Conservation (phyloP, 2,113 vertebrate species). For the Rhabdornis inornatus region DNA sequence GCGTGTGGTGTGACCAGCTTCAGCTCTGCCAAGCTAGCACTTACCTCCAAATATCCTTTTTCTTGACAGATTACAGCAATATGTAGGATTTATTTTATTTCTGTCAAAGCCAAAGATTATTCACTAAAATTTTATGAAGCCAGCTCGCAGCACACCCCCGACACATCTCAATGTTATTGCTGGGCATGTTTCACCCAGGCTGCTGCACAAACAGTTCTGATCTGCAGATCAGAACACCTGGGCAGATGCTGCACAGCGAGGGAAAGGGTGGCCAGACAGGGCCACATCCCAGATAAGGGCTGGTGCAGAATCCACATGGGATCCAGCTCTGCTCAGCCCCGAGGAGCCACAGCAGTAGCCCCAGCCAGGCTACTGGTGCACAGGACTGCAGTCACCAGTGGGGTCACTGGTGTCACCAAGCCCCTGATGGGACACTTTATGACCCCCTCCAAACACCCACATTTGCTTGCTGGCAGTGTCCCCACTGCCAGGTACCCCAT, state of each 20-base stretch:
- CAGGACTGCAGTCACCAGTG: background rate
- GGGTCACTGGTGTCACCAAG: background rate
- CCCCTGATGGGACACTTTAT: background rate
- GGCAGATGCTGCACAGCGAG: background rate
- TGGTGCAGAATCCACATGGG: background rate
- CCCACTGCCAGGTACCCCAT: rapidly evolving
- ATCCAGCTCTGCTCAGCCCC: background rate
- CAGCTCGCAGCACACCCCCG: rapidly evolving
- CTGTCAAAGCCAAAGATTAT: constrained; percentile 20
- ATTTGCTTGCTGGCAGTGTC: background rate
- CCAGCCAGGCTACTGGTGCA: background rate
- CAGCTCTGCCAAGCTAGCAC: background rate
- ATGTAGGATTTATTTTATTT: background rate
- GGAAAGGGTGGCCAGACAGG: background rate
- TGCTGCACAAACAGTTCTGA: background rate
- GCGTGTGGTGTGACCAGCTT: background rate
- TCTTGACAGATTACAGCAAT: background rate
- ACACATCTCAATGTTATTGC: rapidly evolving
- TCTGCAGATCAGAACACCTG: no score
- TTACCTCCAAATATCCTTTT: background rate
- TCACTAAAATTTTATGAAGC: background rate
- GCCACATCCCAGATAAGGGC: no score
- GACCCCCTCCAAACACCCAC: no score
- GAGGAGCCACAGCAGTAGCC: background rate
- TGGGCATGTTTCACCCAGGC: background rate